A percentile compares a stretch with the other conserved stretches of the same genome.
Evolutionary conservation across 2,113 vertebrate genomes (phyloP).

Genomic region (Calonectris borealis): DNA sequence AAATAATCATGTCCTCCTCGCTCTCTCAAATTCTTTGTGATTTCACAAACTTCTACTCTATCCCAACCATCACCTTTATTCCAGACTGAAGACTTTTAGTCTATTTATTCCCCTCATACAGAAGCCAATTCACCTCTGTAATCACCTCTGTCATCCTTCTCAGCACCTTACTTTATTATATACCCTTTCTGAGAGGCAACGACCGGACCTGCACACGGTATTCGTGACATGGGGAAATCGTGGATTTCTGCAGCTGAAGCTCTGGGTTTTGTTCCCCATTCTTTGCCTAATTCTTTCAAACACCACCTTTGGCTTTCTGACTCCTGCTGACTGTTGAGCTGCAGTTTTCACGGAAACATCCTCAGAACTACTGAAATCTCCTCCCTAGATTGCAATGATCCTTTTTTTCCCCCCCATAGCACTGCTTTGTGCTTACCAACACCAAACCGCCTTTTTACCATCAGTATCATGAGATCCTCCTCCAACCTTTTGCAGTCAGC

Average conservation of each 20-base stretch:
- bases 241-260: not conserved
- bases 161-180: not conserved
- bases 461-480: not conserved
- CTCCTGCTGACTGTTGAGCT: not conserved
- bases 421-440: not conserved
- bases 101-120: not conserved
- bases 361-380: not conserved
- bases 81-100: not conserved
- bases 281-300: not conserved
- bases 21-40: not conserved
- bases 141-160: not conserved
- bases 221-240: fast-evolving
- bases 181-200: not conserved
- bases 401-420: not conserved
- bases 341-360: not conserved
- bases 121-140: not conserved
- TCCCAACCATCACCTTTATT: not conserved
- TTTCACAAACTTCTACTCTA: not conserved
- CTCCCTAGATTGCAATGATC: not conserved
- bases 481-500: not conserved
- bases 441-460: not conserved
- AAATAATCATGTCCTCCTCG: not conserved
- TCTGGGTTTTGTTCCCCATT: not conserved
- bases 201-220: not conserved
- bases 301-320: not conserved